Percentiles rank a stretch among this genome's conserved stretches.
These are phyloP conservation scores for Habrosyne pyritoides DNA, from an alignment of 2,888 invertebrate species.

Conservation along the genomic window DNA sequence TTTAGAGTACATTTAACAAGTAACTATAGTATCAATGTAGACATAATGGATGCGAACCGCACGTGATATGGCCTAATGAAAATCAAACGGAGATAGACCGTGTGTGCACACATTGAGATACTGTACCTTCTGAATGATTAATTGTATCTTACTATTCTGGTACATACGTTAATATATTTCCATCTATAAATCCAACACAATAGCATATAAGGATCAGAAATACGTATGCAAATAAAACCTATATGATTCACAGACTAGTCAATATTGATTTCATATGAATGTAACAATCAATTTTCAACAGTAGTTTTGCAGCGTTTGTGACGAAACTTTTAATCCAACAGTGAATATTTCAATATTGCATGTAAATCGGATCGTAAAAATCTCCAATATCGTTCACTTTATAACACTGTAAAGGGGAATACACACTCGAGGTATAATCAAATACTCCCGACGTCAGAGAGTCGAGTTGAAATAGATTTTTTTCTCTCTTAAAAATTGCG, in stretches of 20 bases:
- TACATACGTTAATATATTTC: not conserved
- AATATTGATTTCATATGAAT: not conserved
- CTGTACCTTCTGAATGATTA: slow-evolving; percentile 28
- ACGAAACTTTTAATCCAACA: slow-evolving; percentile 57
- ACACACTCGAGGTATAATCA: slow-evolving; percentile 74
- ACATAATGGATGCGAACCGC: slow-evolving; percentile 25
- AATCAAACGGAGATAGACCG: slow-evolving; percentile 40
- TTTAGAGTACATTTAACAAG: not conserved
- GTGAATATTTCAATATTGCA: slow-evolving; percentile 72
- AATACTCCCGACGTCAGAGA: slow-evolving; percentile 72
- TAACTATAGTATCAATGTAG: not conserved
- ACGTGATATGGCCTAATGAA: slow-evolving; percentile 23
- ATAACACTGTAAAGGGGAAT: slow-evolving; percentile 73
- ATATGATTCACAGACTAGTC: not conserved
- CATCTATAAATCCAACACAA: not conserved
- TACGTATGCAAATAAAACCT: not conserved
- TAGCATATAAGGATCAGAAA: not conserved
- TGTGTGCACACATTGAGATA: slow-evolving; percentile 41
- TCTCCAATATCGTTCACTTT: slow-evolving; percentile 73
- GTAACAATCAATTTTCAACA: not conserved
- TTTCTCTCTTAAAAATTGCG: slow-evolving; percentile 83
- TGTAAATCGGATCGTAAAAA: slow-evolving; percentile 71
- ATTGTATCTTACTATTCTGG: slow-evolving; percentile 19
- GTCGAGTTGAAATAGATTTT: slow-evolving; percentile 77
- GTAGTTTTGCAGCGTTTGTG: slow-evolving; percentile 15